Evolutionary conservation across 2,888 invertebrate species (phyloP).

Genomic region (Limnephilus rhombicus): DNA sequence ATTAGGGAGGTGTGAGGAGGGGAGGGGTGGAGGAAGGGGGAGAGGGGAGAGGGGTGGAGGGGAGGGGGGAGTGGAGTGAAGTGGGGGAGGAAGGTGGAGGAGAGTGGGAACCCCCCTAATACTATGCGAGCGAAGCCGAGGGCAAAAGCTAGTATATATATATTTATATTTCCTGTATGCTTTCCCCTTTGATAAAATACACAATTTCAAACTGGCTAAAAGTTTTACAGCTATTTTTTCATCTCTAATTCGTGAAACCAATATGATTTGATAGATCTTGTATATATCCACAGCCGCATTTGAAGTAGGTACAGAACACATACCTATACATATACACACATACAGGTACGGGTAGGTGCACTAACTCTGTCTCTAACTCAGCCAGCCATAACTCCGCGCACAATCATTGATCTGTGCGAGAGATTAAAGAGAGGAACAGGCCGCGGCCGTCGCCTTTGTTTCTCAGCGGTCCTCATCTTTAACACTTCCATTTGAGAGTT

Average conservation of each 20-base stretch:
- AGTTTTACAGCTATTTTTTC: not conserved
- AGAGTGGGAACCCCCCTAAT: no score
- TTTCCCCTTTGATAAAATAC: not conserved
- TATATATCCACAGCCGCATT: not conserved
- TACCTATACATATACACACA: not conserved
- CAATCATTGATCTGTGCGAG: constrained; percentile 8
- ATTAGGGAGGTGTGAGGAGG: no score
- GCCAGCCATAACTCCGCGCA: not conserved
- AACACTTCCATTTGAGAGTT: constrained; percentile 54
- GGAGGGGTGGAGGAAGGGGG: no score
- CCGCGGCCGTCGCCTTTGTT: constrained; percentile 26
- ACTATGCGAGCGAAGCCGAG: no score
- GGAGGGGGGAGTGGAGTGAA: no score
- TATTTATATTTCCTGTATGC: not conserved
- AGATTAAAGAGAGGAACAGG: constrained; percentile 23
- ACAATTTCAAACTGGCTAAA: not conserved
- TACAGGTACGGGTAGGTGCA: not conserved
- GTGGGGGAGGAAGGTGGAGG: no score
- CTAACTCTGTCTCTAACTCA: not conserved
- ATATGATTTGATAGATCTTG: not conserved
- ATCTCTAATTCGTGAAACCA: not conserved
- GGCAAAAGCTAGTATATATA: no score
- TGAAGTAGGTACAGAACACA: not conserved
- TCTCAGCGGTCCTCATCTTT: constrained; percentile 43
- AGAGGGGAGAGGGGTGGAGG: no score